Evolutionary conservation across 2,797 vertebrate species (phyloP), one percentile per base, ranked within the genome.

Genomic region (Sebastes nivosus): DNA sequence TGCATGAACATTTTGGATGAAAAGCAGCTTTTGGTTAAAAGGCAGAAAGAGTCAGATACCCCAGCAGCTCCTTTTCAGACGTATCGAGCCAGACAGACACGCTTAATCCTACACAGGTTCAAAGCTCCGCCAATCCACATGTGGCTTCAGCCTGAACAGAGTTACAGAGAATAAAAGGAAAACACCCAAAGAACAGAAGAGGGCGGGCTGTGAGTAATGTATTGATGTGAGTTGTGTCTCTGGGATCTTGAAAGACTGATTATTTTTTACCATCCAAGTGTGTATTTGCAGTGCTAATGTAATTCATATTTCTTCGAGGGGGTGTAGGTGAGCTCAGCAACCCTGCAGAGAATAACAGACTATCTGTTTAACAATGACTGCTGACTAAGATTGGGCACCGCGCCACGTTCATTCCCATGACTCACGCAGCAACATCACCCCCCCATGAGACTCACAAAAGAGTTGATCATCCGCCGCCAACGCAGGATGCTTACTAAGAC

Each of bases 141-240:
- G 93, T 95, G 94, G 93, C 87, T 83, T 87, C 91, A 96, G 95
- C 93, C 91, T 94, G 94, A 88, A 77, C 64, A 90, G 84, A 90
- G 79, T 87, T 80, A 80, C 68, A 72, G 85, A 78, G 74, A 89
- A 88, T 79, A 75, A 83, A 82, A 84, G 68, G 72, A 82, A 70
- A 81, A 82, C 77, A 83, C n/a, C 67, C 25, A 76, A 72, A 93
- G 82, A 90, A 87, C 82, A 32, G 61, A 55, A 54, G 46, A 81
- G 46, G 76, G 42, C 65, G 8, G 64, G 50, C 66, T 82, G 66
- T 82, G 83, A 88, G 83, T 89, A 85, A 88, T 82, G 72, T 66
- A 77, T 29, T 85, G 74, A 71, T 68, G 38, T 77, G 72, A 87
- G 68, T 75, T 69, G 70, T 72, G 71, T 91, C 79, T 88, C 24